phyloP scores from a whole-genome alignment of 2,888 invertebrate genomes.

The Phymatocera aterrima region DNA sequence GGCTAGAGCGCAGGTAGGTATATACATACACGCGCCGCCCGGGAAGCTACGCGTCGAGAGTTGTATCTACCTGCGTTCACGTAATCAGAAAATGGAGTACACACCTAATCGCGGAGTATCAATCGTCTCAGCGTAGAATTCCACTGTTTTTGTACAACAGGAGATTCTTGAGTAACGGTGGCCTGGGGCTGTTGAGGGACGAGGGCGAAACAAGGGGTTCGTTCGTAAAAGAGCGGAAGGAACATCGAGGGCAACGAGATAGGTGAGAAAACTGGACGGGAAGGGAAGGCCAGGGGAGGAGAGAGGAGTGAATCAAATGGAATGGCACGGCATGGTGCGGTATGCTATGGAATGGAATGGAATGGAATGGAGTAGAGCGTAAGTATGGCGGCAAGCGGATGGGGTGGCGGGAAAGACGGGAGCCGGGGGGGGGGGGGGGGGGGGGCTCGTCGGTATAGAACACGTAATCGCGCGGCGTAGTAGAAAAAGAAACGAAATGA shows the following conservation, averaged over 20 bases:
- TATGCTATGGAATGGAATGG: too few relatives aligned
- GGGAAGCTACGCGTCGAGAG: neutral
- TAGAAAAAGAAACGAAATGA: conserved; percentile 63
- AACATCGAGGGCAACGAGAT: too few relatives aligned
- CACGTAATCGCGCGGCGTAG: conserved; percentile 59
- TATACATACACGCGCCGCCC: too few relatives aligned
- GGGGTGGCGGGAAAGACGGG: neutral
- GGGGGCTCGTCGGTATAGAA: neutral
- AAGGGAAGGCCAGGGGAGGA: neutral
- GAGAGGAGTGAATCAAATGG: neutral
- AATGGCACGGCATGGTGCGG: too few relatives aligned
- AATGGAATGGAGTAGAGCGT: neutral
- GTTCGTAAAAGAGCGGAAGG: conserved; percentile 48
- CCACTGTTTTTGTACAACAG: neutral
- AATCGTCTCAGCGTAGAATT: neutral
- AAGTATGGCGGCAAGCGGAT: too few relatives aligned
- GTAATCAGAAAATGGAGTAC: neutral
- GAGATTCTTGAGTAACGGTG: conserved; percentile 41
- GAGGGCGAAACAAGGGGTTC: conserved; percentile 57
- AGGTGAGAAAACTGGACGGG: neutral
- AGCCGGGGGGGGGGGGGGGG: neutral
- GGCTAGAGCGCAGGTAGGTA: too few relatives aligned
- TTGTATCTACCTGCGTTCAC: neutral
- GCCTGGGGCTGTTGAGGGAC: conserved; percentile 43
- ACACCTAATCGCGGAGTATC: neutral